phyloP scores from a whole-genome alignment of 2,113 vertebrate genomes.

The Empidonax alnorum region DNA sequence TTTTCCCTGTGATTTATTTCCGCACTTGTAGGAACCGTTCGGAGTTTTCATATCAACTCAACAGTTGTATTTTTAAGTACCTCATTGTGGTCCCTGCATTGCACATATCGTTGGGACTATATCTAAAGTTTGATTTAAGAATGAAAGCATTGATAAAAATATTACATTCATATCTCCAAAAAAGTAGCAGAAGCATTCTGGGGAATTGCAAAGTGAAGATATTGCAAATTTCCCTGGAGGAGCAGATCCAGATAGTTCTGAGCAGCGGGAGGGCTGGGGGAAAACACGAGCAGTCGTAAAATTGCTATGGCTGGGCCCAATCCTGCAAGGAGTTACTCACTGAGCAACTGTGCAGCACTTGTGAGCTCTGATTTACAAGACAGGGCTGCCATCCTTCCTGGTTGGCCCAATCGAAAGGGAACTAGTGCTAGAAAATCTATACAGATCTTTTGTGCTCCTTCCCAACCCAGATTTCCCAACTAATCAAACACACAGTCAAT shows the following conservation, averaged over 20 bases:
- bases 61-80: constrained; percentile 46
- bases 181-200: constrained; percentile 48
- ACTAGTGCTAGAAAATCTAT: background rate
- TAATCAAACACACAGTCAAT: background rate
- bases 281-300: background rate
- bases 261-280: background rate
- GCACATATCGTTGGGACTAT: constrained; percentile 43
- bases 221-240: constrained; percentile 62
- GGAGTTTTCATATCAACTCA: constrained; percentile 47
- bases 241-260: constrained; percentile 7
- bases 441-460: background rate
- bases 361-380: background rate
- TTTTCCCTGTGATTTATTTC: constrained; percentile 72
- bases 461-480: background rate
- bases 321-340: background rate
- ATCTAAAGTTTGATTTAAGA: constrained; percentile 62
- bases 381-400: background rate
- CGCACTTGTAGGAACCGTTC: constrained; percentile 32
- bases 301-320: background rate
- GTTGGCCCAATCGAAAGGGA: background rate
- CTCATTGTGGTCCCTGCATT: constrained; percentile 40
- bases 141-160: constrained; percentile 66
- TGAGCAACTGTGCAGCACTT: background rate
- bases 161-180: constrained; percentile 60
- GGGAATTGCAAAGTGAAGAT: constrained; percentile 59